Percentiles rank a stretch among this genome's conserved stretches.
phyloP scores from a whole-genome alignment of 1,140 invertebrate species.

The Ephestia elutella region DNA sequence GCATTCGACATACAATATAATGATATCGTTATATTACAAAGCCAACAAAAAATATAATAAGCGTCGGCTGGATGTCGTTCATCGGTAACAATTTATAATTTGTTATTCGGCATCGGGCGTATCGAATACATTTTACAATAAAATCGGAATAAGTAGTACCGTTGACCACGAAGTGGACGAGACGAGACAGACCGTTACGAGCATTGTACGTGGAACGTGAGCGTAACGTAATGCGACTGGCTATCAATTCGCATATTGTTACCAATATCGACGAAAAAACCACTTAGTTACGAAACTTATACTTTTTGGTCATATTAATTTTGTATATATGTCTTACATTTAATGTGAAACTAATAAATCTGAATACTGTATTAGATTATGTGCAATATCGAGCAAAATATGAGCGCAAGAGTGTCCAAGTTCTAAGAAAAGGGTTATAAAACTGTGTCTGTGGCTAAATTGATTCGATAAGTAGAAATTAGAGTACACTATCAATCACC shows the following conservation, averaged over 20 bases:
- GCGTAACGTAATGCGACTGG: constrained; percentile 43
- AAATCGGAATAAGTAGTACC: constrained; percentile 51
- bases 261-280: constrained; percentile 30
- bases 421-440: too few species aligned
- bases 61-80: constrained; percentile 35
- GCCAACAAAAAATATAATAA: constrained; percentile 26
- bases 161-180: constrained; percentile 47
- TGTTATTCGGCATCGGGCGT: constrained; percentile 32
- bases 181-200: constrained; percentile 49
- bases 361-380: too few species aligned
- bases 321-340: too few species aligned
- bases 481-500: too few species aligned
- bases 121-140: constrained; percentile 41
- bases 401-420: too few species aligned
- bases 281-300: constrained; percentile 25
- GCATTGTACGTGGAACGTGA: constrained; percentile 57
- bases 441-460: too few species aligned
- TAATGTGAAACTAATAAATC: too few species aligned
- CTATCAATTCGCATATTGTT: constrained; percentile 41
- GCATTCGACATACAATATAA: constrained; percentile 28
- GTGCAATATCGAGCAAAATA: too few species aligned
- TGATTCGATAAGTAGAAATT: too few species aligned
- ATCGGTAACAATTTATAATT: constrained; percentile 47
- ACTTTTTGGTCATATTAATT: constrained; percentile 14
- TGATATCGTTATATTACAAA: constrained; percentile 32